A percentile compares a stretch with the other conserved stretches of the same genome.
Evolutionary conservation across 1,140 invertebrate species (phyloP).

Genomic region (Brachionus calyciflorus): DNA sequence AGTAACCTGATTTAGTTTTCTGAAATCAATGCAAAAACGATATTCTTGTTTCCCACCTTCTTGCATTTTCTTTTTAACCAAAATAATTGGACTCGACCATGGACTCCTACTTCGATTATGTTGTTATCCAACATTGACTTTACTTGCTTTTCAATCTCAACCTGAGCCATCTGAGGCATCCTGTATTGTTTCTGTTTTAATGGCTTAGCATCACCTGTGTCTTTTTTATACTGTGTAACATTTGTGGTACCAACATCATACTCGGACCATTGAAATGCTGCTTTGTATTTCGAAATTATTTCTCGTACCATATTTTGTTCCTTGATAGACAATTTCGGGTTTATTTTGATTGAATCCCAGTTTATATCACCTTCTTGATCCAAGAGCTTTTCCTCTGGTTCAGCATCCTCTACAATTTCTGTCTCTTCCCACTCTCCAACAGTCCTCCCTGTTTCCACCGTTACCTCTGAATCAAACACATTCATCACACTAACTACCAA

Average conservation of each 20-base stretch:
- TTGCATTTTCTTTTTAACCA: background rate
- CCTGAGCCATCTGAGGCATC: too few species aligned
- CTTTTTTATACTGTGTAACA: too few species aligned
- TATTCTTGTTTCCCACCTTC: background rate
- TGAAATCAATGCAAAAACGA: slow-evolving; percentile 26
- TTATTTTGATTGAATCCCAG: background rate
- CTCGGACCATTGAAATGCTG: too few species aligned
- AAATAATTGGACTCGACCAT: background rate
- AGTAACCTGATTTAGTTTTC: slow-evolving; percentile 16
- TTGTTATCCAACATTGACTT: too few species aligned
- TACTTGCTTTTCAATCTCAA: too few species aligned
- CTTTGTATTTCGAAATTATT: too few species aligned
- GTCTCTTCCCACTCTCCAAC: background rate
- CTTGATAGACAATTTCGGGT: too few species aligned
- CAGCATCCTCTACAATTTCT: background rate
- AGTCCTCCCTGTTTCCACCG: background rate
- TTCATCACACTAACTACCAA: background rate
- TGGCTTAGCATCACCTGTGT: too few species aligned
- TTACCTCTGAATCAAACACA: background rate
- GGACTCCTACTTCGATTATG: too few species aligned
- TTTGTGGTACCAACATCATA: too few species aligned
- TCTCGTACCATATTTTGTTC: too few species aligned
- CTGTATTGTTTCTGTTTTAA: too few species aligned
- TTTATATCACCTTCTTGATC: background rate
- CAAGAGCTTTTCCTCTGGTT: background rate